These are phyloP conservation scores for Cryptus viduatorius DNA, from an alignment of 2,888 invertebrate genomes.

Conservation along the genomic window DNA sequence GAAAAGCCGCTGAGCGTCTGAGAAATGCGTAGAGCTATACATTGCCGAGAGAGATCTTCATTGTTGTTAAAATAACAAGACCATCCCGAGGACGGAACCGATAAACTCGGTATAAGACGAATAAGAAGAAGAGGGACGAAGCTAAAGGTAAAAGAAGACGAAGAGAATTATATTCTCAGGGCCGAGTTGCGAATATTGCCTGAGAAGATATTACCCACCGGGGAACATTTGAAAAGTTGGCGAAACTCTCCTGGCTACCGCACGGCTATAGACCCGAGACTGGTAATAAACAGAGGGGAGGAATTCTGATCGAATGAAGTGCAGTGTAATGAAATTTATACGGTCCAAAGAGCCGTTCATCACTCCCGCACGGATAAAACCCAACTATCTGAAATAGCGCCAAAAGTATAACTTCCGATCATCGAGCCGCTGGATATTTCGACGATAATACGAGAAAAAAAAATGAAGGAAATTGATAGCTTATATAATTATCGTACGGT, in stretches of 20 bases:
- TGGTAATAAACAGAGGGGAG: slow-evolving; percentile 62
- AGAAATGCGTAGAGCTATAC: background rate
- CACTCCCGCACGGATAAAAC: slow-evolving; percentile 27
- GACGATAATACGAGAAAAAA: background rate
- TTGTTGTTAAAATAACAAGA: slow-evolving; percentile 11
- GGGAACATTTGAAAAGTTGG: slow-evolving; percentile 69
- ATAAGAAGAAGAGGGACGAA: slow-evolving; percentile 12
- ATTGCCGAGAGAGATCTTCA: background rate
- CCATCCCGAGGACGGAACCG: slow-evolving; percentile 7
- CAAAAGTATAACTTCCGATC: slow-evolving; percentile 33
- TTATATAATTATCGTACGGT: background rate
- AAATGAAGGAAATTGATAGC: background rate
- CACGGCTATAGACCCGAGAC: slow-evolving; percentile 36
- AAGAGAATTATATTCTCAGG: slow-evolving; percentile 61
- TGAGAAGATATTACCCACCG: slow-evolving; percentile 64
- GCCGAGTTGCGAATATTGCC: slow-evolving; percentile 62
- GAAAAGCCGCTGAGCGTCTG: background rate
- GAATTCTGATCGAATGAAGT: slow-evolving; percentile 63
- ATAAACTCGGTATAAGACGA: slow-evolving; percentile 19
- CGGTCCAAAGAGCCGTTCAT: slow-evolving; percentile 59
- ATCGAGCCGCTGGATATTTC: slow-evolving; percentile 40
- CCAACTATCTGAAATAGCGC: slow-evolving; percentile 14
- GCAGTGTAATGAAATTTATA: slow-evolving; percentile 66
- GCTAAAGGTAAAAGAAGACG: slow-evolving; percentile 10
- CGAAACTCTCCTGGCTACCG: slow-evolving; percentile 52